These are phyloP conservation scores for Aphelocoma californica DNA, from an alignment of 2,797 vertebrate genomes.

Conservation along the genomic window DNA sequence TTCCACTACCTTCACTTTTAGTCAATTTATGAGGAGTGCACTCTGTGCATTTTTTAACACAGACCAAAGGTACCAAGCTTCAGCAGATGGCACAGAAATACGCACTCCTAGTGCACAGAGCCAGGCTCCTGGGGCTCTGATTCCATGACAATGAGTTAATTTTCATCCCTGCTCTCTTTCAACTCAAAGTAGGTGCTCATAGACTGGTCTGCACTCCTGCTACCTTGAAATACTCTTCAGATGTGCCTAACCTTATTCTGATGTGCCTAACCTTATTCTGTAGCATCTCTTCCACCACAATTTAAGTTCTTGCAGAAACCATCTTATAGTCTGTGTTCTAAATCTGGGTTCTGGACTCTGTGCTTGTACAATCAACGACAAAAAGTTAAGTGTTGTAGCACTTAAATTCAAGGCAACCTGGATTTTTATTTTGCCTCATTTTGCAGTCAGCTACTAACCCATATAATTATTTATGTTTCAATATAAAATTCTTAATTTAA, in stretches of 20 bases:
- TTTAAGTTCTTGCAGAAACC: not conserved
- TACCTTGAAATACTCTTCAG: not conserved
- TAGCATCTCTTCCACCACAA: not conserved
- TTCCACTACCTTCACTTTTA: not conserved
- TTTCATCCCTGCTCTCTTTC: not conserved
- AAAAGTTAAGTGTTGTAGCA: not conserved
- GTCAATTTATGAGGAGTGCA: not conserved
- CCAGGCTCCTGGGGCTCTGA: not conserved
- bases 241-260: not conserved
- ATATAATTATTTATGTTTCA: not conserved
- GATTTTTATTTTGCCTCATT: not conserved
- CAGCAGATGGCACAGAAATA: not conserved
- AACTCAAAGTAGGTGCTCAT: not conserved
- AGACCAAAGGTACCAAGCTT: not conserved
- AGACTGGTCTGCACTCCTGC: not conserved
- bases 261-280: not conserved
- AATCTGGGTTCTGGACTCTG: not conserved
- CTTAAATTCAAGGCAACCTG: not conserved
- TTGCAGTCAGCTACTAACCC: not conserved
- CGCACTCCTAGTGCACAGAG: not conserved
- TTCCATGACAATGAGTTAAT: not conserved
- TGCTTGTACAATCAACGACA: not conserved
- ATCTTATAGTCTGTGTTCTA: not conserved
- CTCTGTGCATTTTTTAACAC: not conserved
- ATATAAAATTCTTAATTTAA: not conserved